These are phyloP conservation scores for Otus sunia DNA, from an alignment of 2,113 vertebrate species.

Conservation along the genomic window DNA sequence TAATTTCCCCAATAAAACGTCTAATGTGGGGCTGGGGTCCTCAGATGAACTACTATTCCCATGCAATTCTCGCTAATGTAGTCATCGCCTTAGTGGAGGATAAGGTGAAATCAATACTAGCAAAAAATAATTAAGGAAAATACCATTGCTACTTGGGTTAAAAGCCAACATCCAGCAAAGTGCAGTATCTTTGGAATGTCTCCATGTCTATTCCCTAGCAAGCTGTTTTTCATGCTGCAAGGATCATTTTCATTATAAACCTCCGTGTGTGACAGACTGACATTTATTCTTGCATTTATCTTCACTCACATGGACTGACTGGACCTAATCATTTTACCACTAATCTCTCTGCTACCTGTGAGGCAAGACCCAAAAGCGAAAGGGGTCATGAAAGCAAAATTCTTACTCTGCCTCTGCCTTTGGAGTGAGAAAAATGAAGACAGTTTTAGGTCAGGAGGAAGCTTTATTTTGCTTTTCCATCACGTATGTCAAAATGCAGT, in stretches of 20 bases:
- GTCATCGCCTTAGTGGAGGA: not conserved
- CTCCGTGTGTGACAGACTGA: not conserved
- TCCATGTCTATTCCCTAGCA: not conserved
- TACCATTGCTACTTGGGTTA: not conserved
- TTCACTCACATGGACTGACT: not conserved
- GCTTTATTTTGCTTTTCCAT: not conserved
- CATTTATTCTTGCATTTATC: not conserved
- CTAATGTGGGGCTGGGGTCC: not conserved
- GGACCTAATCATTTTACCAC: constrained; percentile 19
- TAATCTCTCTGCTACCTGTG: not conserved
- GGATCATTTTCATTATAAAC: not conserved
- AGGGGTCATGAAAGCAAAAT: not conserved
- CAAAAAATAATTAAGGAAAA: not conserved
- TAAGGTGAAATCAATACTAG: not conserved
- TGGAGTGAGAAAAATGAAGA: not conserved
- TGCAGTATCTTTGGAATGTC: not conserved
- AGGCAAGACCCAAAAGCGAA: constrained; percentile 7
- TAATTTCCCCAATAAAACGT: not conserved
- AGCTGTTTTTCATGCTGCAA: not conserved
- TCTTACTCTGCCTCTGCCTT: not conserved
- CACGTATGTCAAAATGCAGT: not conserved
- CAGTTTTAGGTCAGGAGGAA: not conserved
- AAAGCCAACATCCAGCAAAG: not conserved
- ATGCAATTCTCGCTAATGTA: not conserved
- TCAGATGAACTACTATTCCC: not conserved